Evolutionary conservation across 2,113 vertebrate species (phyloP).

Genomic region (Epinephelus cyanopodus): DNA sequence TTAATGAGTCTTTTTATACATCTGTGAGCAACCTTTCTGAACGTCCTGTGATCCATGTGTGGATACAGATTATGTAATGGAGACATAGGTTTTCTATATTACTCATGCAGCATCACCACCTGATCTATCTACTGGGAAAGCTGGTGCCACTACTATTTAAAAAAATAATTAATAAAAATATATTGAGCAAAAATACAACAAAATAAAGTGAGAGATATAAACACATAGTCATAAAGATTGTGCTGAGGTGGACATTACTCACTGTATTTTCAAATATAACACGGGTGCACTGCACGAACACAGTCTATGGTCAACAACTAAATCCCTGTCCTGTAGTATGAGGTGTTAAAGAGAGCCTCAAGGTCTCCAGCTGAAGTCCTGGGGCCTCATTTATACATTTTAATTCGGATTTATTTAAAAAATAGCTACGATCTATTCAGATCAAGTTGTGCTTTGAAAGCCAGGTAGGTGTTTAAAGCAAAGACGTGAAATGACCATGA

Average conservation of each 20-base stretch:
- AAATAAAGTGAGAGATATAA: conserved; percentile 3
- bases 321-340: background rate
- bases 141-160: background rate
- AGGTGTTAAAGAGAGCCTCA: background rate
- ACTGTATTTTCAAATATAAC: conserved; percentile 28
- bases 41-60: background rate
- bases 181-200: background rate
- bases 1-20: background rate
- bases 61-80: background rate
- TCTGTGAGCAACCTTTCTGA: background rate
- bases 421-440: background rate
- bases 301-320: conserved; percentile 30
- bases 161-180: background rate
- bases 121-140: background rate
- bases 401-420: background rate
- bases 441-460: conserved; percentile 11
- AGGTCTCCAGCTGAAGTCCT: background rate
- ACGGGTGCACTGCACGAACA: conserved; percentile 32
- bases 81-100: background rate
- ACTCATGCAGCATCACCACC: background rate
- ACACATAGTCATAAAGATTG: background rate
- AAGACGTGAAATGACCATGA: too few species aligned
- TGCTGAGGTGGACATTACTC: background rate
- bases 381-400: conserved; percentile 8
- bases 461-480: background rate